A percentile compares a stretch with the other conserved stretches of the same genome.
These are phyloP conservation scores for Tetranychus piercei DNA, from an alignment of 2,888 invertebrate species.

Conservation along the genomic window DNA sequence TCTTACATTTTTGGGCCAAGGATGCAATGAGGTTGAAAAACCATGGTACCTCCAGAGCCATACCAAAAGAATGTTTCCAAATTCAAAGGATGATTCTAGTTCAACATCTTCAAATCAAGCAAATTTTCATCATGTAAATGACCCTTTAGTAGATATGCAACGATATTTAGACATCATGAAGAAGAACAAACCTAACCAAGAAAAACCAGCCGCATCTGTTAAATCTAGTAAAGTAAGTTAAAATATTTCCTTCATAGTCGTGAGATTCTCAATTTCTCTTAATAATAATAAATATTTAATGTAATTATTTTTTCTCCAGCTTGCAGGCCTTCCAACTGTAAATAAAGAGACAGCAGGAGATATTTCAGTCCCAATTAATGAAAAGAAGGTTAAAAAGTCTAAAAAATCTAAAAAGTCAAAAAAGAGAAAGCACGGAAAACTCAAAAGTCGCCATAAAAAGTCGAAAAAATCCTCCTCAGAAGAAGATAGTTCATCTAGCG, in stretches of 20 bases:
- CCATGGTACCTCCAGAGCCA: conserved; percentile 20
- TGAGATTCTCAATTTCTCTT: too few species aligned
- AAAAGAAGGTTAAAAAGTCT: conserved; percentile 5
- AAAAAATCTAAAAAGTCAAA: not conserved
- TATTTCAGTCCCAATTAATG: not conserved
- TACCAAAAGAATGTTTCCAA: conserved; percentile 12
- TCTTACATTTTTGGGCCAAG: conserved; percentile 19
- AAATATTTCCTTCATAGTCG: not conserved
- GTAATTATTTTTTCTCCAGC: too few species aligned
- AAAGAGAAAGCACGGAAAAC: conserved; percentile 19
- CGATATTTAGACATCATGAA: conserved; percentile 19
- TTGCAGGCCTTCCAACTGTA: too few species aligned
- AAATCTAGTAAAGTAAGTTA: not conserved
- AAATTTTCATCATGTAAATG: not conserved
- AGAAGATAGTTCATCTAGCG: conserved; percentile 18
- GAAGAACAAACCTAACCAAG: not conserved
- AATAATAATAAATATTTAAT: too few species aligned
- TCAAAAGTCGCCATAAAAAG: not conserved
- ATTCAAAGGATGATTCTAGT: conserved; percentile 14
- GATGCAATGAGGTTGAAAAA: conserved; percentile 11
- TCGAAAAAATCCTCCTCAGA: conserved; percentile 9
- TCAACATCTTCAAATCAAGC: not conserved
- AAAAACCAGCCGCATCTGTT: not conserved
- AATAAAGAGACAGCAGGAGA: not conserved
- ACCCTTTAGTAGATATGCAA: conserved; percentile 20